These are phyloP conservation scores for Magallana nippona DNA, from an alignment of 2,888 invertebrate species.

Conservation along the genomic window DNA sequence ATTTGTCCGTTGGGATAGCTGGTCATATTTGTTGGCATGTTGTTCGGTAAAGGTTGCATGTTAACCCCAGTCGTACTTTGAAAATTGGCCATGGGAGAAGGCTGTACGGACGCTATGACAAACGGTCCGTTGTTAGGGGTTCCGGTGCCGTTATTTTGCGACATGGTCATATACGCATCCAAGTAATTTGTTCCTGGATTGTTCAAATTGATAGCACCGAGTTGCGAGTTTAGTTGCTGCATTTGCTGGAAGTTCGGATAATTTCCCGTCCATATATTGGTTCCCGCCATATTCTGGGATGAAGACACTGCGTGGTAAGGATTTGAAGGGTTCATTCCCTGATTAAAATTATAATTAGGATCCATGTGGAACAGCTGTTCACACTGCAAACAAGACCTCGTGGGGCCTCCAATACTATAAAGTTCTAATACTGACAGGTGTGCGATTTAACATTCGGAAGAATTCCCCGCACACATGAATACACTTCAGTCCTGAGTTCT, in stretches of 20 bases:
- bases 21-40: neutral
- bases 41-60: neutral
- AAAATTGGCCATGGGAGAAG: constrained; percentile 26
- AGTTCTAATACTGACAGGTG: constrained; percentile 30
- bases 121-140: constrained; percentile 40
- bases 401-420: constrained; percentile 7
- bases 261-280: constrained; percentile 49
- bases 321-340: constrained; percentile 49
- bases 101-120: constrained; percentile 45
- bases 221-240: constrained; percentile 56
- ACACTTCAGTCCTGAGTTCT: neutral
- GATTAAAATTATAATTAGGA: constrained; percentile 54
- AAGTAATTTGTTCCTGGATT: constrained; percentile 49
- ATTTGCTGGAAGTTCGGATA: constrained; percentile 59
- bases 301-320: constrained; percentile 46
- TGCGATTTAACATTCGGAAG: constrained; percentile 18
- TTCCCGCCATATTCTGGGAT: constrained; percentile 51
- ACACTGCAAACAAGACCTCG: neutral
- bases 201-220: constrained; percentile 49
- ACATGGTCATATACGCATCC: constrained; percentile 42
- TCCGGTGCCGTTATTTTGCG: constrained; percentile 20
- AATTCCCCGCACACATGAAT: constrained; percentile 29
- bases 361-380: constrained; percentile 53
- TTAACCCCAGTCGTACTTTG: neutral
- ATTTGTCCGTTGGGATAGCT: constrained; percentile 4